A percentile compares a stretch with the other conserved stretches of the same genome.
Conservation (phyloP, 2,888 invertebrate genomes). For the Alsophila aescularia region DNA sequence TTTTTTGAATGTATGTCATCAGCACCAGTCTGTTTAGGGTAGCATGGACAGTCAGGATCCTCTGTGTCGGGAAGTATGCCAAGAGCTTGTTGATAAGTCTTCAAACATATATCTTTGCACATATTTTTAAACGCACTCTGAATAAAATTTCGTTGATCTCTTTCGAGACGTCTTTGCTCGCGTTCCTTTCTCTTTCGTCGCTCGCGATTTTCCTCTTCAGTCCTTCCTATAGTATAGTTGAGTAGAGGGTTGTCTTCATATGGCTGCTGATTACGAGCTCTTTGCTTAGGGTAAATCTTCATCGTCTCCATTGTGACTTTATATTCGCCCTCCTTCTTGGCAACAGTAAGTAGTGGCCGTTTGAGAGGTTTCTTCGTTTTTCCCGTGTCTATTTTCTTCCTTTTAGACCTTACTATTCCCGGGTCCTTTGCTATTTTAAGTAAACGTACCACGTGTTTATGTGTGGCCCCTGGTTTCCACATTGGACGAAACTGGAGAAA, state of each 20-base stretch:
- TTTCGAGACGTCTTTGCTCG: slow-evolving; percentile 65
- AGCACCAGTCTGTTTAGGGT: slow-evolving; percentile 58
- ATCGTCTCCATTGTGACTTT: slow-evolving; percentile 77
- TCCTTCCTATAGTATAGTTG: slow-evolving; percentile 73
- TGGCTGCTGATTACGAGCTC: slow-evolving; percentile 69
- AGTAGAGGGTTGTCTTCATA: slow-evolving; percentile 73
- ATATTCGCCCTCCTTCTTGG: slow-evolving; percentile 74
- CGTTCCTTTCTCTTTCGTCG: slow-evolving; percentile 68
- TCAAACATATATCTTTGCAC: slow-evolving; percentile 75
- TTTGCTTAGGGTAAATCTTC: slow-evolving; percentile 63
- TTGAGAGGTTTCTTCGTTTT: slow-evolving; percentile 64
- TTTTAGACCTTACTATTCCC: slow-evolving; percentile 60
- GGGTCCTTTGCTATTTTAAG: slow-evolving; percentile 71
- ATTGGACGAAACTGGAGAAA: slow-evolving; percentile 62
- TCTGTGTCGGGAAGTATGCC: slow-evolving; percentile 68
- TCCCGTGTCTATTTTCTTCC: slow-evolving; percentile 58
- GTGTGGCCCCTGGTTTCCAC: slow-evolving; percentile 77
- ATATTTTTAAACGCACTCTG: slow-evolving; percentile 73
- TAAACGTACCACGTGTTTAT: slow-evolving; percentile 68
- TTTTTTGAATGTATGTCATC: slow-evolving; percentile 56
- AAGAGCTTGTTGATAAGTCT: slow-evolving; percentile 76
- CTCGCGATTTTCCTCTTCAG: slow-evolving; percentile 71
- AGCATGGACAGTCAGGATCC: slow-evolving; percentile 67
- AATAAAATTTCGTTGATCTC: slow-evolving; percentile 69
- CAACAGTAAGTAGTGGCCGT: slow-evolving; percentile 68